phyloP scores from a whole-genome alignment of 2,797 vertebrate genomes.

The Oryzias sinensis region DNA sequence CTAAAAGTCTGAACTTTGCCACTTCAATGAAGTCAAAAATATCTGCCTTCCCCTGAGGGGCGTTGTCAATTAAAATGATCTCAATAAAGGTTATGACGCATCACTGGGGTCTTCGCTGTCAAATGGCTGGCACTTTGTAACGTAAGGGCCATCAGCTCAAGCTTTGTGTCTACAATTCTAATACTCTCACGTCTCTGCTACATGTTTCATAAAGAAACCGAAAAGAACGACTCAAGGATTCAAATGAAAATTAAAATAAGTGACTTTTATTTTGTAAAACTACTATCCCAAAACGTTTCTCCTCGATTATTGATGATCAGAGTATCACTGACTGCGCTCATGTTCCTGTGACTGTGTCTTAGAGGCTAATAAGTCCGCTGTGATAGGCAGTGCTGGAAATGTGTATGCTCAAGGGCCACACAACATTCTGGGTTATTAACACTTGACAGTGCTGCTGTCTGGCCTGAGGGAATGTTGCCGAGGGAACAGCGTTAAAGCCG shows the following conservation, averaged over 20 bases:
- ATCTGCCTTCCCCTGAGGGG: slow-evolving; percentile 28
- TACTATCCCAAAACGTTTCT: too few relatives aligned
- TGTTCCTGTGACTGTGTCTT: slow-evolving; percentile 44
- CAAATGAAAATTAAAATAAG: too few relatives aligned
- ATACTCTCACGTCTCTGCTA: slow-evolving; percentile 50
- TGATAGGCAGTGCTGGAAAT: slow-evolving; percentile 35
- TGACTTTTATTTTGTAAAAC: too few relatives aligned
- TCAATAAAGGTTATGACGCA: slow-evolving; percentile 39
- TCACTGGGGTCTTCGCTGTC: slow-evolving; percentile 45
- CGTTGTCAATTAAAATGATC: slow-evolving; percentile 55
- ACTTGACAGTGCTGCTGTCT: slow-evolving; percentile 69
- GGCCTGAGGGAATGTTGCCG: slow-evolving; percentile 70
- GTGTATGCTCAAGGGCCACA: slow-evolving; percentile 56
- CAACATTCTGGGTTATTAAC: slow-evolving; percentile 73
- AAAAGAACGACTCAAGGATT: too few relatives aligned
- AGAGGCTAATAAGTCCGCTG: slow-evolving; percentile 41
- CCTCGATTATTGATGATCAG: neutral
- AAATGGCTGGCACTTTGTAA: slow-evolving; percentile 51
- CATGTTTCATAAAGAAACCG: slow-evolving; percentile 9
- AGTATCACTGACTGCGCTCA: slow-evolving; percentile 2
- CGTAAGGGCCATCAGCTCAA: slow-evolving; percentile 35
- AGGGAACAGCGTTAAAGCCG: slow-evolving; percentile 62
- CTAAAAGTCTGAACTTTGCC: slow-evolving; percentile 43
- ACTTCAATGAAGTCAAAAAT: slow-evolving; percentile 56
- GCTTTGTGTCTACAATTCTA: slow-evolving; percentile 64